Base-by-base conservation (phyloP, 2,113 vertebrate species). In the Notothenia rossii region DNA sequence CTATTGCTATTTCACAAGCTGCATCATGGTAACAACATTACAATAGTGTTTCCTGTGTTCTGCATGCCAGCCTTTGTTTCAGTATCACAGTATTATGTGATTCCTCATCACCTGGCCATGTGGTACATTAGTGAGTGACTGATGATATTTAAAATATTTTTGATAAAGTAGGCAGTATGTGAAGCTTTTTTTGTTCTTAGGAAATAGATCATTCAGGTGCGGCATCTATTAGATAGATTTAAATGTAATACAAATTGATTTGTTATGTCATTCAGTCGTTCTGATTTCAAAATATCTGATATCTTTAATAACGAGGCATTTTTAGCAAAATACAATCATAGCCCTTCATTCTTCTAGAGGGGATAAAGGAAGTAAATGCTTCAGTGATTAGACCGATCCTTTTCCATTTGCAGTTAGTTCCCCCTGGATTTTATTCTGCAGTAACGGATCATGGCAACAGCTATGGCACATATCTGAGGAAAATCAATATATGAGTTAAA, bases 361-460 rank as follows among this genome's bases (percentile, higher is more conserved):
- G 1, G 1, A 48, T 2, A 17, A 1, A 59, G 11, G 61, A 64
- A 46, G 64, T 22, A 43, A 51, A 46, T 45, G n/a, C 18, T 68
- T 17, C 14, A 60, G 54, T 43, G 36, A 82, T 77, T 58, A 69
- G 22, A 61, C 0, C 7, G 40, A 58, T 62, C 43, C 77, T 9
- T 53, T 15, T 25, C 12, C 22, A 5, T 43, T 20, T n/a, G 18
- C 13, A 7, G 49, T 79, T 75, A 88, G 33, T 7, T 36, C 0
- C 0, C 12, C 8, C 0, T 45, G 55, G 89, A 91, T 45, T 91
- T 90, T 33, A 94, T 88, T 55, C 70, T 79, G 86, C 92, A 92
- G 84, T 82, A 95, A 4, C 95, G 81, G 40, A 43, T 89, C 94
- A 95, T 92, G 43, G 95, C 94, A 62, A 94, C 93, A 13, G 40